phyloP scores from a whole-genome alignment of 2,113 vertebrate genomes.

The Enhydra lutris region DNA sequence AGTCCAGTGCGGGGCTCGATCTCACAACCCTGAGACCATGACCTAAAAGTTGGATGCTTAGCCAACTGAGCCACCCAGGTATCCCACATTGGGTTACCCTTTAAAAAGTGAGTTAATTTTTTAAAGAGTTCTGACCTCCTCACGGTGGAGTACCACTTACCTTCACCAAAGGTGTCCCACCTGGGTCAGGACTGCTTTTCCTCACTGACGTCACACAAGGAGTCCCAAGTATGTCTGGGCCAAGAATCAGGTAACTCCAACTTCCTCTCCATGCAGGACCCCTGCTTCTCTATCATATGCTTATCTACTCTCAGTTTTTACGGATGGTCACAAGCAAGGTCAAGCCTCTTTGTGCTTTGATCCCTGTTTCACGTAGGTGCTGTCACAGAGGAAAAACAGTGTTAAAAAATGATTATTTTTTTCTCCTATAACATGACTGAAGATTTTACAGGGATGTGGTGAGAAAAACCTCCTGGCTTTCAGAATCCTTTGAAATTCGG shows the following conservation, averaged over 20 bases:
- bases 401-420: neutral
- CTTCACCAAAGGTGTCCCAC: too few species aligned
- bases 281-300: neutral
- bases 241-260: neutral
- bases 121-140: neutral
- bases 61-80: too few species aligned
- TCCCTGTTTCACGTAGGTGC: neutral
- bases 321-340: neutral
- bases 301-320: neutral
- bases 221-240: neutral
- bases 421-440: neutral
- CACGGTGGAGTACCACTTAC: neutral
- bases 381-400: neutral
- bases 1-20: neutral
- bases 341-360: neutral
- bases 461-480: neutral
- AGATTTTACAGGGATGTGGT: neutral
- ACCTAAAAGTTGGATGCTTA: neutral
- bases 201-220: neutral
- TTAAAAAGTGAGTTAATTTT: neutral
- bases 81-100: neutral
- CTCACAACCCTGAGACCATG: neutral
- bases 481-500: neutral
- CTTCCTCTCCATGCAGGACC: fast-evolving
- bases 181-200: neutral